Evolutionary conservation across 2,113 vertebrate species (phyloP), one percentile per base, ranked within the genome.

Genomic region (Thunnus thynnus): DNA sequence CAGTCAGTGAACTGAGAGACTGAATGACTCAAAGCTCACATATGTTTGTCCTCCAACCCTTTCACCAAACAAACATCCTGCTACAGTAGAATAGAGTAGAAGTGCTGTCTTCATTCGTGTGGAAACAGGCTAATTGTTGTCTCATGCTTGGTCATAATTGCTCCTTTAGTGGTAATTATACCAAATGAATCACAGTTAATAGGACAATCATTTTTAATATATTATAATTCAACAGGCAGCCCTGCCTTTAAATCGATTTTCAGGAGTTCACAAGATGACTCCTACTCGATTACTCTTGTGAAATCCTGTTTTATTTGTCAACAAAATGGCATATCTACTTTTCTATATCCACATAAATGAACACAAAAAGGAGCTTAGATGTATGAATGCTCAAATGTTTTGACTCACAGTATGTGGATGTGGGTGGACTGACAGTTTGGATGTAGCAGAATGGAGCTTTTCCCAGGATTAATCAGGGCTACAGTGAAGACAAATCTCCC

Each of bases 401-500:
- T 75, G 76, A 82, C 65, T 88, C 76, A 68, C 65, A 71, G 68
- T 32, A 76, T 68, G 76, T 57, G 78, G 51, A 85, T 13, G 91
- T 82, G 88, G 80, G 82, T 61, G 82, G 89, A 88, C 72, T 76
- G 72, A 77, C 69, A 50, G 76, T 80, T 20, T 68, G 65, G 27
- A 71, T 82, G 66, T 50, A 76, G 80, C 44, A 70, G 80, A 87
- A 88, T 72, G 52, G 71, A 78, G 80, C 74, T 41, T 85, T 81
- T 47, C 71, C 55, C 56, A 63, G 85, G 83, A 91, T 91, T 85
- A 88, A 90, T 83, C 66, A 65, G 63, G n/a, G 64, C 64, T 73
- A 80, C 76, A 82, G 76, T 76, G 36, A 66, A 89, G 8, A 78
- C 81, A 83, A 93, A 86, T 87, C 89, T 89, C 56, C 67, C 44